phyloP scores from a whole-genome alignment of 2,888 invertebrate species.

The Gasteruption jaculator region DNA sequence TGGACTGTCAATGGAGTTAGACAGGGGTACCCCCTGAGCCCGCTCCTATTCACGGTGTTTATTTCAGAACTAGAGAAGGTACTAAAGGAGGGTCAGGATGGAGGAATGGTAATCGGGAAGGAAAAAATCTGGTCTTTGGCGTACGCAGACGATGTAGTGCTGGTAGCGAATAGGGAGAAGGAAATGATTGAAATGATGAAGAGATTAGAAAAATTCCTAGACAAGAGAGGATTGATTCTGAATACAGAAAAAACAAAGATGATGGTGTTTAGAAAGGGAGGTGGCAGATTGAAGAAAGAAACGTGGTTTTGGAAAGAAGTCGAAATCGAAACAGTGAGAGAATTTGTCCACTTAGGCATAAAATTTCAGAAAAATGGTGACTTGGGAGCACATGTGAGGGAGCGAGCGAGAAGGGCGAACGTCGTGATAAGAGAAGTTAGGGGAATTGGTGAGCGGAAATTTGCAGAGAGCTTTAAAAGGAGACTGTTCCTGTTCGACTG shows the following conservation, averaged over 20 bases:
- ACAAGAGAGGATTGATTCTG: slow-evolving; percentile 9
- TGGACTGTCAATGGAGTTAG: slow-evolving; percentile 15
- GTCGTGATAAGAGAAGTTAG: slow-evolving; percentile 8
- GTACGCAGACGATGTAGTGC: slow-evolving; percentile 22
- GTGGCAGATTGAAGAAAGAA: no score
- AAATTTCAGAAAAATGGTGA: slow-evolving; percentile 12
- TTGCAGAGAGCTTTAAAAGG: slow-evolving; percentile 6
- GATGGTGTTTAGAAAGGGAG: slow-evolving; percentile 18
- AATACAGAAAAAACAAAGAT: slow-evolving; percentile 19
- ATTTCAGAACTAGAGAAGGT: slow-evolving; percentile 20
- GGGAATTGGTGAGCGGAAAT: slow-evolving; percentile 15
- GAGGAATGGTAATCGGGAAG: slow-evolving; percentile 17
- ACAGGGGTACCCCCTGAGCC: slow-evolving; percentile 18
- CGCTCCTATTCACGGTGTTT: slow-evolving; percentile 14
- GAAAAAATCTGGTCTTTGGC: slow-evolving; percentile 18
- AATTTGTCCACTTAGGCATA: slow-evolving; percentile 20
- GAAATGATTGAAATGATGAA: slow-evolving; percentile 14
- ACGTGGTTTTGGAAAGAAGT: slow-evolving; percentile 15
- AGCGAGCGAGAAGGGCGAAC: slow-evolving; percentile 8
- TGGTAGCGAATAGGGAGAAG: slow-evolving; percentile 15
- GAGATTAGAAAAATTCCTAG: slow-evolving; percentile 12
- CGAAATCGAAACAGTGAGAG: slow-evolving; percentile 18
- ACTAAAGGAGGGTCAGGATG: slow-evolving; percentile 10
- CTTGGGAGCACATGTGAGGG: slow-evolving; percentile 8
- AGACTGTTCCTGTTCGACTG: slow-evolving; percentile 13